Evolutionary conservation across 2,888 invertebrate genomes (phyloP).

Genomic region (Protonemura montana): DNA sequence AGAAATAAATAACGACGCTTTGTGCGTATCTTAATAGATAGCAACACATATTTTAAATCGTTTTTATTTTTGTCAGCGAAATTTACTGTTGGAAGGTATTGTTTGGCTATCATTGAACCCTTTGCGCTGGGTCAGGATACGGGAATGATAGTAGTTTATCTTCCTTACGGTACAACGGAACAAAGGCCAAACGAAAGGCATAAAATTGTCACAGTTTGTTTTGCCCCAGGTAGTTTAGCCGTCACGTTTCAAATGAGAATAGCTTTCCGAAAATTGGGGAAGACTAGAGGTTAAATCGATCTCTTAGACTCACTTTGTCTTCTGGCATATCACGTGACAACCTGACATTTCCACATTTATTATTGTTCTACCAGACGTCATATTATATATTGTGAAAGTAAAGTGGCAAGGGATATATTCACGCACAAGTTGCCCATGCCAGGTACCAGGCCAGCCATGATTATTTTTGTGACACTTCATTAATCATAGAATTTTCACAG

Average conservation of each 20-base stretch:
- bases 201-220: slow-evolving; percentile 31
- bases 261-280: slow-evolving; percentile 23
- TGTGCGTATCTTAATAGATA: neutral
- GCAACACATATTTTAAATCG: neutral
- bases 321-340: neutral
- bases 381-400: neutral
- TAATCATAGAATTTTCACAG: neutral
- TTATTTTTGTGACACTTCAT: neutral
- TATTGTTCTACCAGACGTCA: slow-evolving; percentile 13
- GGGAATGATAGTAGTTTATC: slow-evolving; percentile 5
- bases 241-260: slow-evolving; percentile 37
- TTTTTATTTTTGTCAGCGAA: neutral
- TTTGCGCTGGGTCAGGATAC: neutral
- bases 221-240: slow-evolving; percentile 24
- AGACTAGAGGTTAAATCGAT: slow-evolving; percentile 1
- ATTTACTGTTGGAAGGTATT: neutral
- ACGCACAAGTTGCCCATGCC: neutral
- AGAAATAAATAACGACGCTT: neutral
- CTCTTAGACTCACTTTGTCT: slow-evolving; percentile 20
- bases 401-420: neutral
- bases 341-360: slow-evolving; percentile 26
- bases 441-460: neutral
- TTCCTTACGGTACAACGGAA: neutral
- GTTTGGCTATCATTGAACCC: neutral
- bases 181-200: neutral